phyloP scores from a whole-genome alignment of 2,888 invertebrate species.

The Sphaerophoria taeniata region DNA sequence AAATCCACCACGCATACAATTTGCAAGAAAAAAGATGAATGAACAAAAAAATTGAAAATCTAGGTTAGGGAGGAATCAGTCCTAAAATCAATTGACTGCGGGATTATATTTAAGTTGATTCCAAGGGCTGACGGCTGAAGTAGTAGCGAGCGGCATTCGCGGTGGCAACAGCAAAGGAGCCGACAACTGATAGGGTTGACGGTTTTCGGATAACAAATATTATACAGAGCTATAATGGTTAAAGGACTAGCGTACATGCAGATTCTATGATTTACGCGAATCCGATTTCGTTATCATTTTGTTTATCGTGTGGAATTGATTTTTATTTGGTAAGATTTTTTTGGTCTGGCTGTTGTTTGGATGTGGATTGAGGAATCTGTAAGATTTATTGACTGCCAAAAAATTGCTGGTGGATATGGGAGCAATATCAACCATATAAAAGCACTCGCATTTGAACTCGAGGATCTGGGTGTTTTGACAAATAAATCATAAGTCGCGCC shows the following conservation, averaged over 20 bases:
- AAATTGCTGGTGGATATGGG: not conserved
- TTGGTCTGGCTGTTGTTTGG: conserved; percentile 16
- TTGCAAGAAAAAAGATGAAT: conserved; percentile 1
- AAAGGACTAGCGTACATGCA: conserved; percentile 12
- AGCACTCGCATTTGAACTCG: not conserved
- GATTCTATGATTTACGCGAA: conserved; percentile 48
- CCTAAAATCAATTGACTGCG: conserved; percentile 61
- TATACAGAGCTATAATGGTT: conserved; percentile 9
- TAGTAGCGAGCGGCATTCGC: too few species aligned
- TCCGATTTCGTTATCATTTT: conserved; percentile 64
- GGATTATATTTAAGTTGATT: conserved; percentile 54
- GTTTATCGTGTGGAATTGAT: conserved; percentile 62
- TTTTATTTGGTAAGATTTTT: conserved; percentile 58
- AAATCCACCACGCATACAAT: conserved; percentile 13
- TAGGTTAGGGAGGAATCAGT: not conserved
- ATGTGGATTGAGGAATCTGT: conserved; percentile 55
- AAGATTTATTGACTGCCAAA: conserved; percentile 54
- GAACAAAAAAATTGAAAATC: conserved; percentile 25
- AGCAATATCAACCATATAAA: not conserved
- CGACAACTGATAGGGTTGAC: conserved; percentile 49
- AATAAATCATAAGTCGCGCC: too few species aligned
- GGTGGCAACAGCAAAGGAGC: conserved; percentile 6
- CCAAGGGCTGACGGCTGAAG: conserved; percentile 7
- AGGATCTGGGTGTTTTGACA: not conserved
- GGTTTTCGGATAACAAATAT: conserved; percentile 54